These are phyloP conservation scores for Limnephilus auricula DNA, from an alignment of 2,888 invertebrate species.

Conservation along the genomic window DNA sequence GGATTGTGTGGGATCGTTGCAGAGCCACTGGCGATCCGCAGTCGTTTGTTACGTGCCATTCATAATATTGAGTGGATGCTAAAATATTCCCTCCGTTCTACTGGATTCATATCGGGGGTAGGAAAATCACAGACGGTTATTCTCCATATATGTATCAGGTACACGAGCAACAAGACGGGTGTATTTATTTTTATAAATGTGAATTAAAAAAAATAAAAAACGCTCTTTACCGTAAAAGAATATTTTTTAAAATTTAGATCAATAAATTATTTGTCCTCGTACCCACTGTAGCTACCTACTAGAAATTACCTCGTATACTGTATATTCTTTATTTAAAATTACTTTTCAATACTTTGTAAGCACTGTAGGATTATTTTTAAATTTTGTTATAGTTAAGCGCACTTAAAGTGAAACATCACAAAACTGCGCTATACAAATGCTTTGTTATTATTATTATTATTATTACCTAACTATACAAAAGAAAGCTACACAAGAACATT, in stretches of 20 bases:
- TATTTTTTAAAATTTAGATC: background rate
- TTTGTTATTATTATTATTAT: too few relatives aligned
- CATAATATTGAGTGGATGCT: conserved; percentile 58
- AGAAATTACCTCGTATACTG: too few relatives aligned
- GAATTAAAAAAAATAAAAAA: background rate
- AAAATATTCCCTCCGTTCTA: conserved; percentile 61
- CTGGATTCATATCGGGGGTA: background rate
- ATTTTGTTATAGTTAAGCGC: too few relatives aligned
- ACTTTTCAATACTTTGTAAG: too few relatives aligned
- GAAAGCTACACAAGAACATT: too few relatives aligned
- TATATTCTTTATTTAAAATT: too few relatives aligned
- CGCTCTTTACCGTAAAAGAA: background rate
- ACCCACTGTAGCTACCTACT: too few relatives aligned
- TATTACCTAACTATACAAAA: too few relatives aligned
- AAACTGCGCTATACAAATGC: too few relatives aligned
- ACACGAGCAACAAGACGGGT: background rate
- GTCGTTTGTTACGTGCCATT: conserved; percentile 64
- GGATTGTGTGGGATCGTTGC: conserved; percentile 57
- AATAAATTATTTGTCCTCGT: background rate
- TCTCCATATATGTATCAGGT: background rate
- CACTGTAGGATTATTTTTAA: too few relatives aligned
- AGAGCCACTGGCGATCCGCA: conserved; percentile 60
- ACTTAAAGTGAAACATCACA: too few relatives aligned
- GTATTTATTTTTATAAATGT: background rate
- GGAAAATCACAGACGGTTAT: background rate